phyloP scores from a whole-genome alignment of 2,888 invertebrate species.

The Pecten maximus region DNA sequence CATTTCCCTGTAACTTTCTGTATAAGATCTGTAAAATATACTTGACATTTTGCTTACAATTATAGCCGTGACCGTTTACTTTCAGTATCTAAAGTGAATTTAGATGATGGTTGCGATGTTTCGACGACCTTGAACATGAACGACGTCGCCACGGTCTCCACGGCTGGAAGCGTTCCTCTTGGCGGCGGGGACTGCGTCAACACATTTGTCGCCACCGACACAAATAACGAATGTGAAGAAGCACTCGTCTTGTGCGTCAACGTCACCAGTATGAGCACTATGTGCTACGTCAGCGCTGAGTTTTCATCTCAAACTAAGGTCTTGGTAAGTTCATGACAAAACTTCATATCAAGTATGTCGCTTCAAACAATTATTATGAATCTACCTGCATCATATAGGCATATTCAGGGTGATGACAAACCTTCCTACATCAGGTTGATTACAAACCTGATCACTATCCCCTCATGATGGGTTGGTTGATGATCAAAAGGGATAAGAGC shows the following conservation, averaged over 20 bases:
- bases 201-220: not conserved
- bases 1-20: too few species aligned
- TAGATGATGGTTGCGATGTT: not conserved
- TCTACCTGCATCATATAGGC: too few species aligned
- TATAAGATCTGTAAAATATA: too few species aligned
- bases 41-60: too few species aligned
- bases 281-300: not conserved
- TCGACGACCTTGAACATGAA: not conserved
- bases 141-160: not conserved
- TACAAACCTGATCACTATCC: too few species aligned
- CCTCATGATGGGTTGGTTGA: too few species aligned
- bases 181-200: not conserved
- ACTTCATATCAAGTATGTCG: too few species aligned
- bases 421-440: too few species aligned
- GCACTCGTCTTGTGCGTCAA: not conserved
- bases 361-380: too few species aligned
- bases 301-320: not conserved
- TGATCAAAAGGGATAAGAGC: too few species aligned
- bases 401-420: too few species aligned
- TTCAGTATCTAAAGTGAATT: not conserved
- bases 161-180: not conserved
- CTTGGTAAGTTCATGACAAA: not conserved
- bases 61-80: not conserved
- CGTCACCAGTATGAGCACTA: not conserved
- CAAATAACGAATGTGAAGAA: not conserved